Evolutionary conservation across 2,113 vertebrate genomes (phyloP), one percentile per base, ranked within the genome.

Genomic region (Alethe castanea): DNA sequence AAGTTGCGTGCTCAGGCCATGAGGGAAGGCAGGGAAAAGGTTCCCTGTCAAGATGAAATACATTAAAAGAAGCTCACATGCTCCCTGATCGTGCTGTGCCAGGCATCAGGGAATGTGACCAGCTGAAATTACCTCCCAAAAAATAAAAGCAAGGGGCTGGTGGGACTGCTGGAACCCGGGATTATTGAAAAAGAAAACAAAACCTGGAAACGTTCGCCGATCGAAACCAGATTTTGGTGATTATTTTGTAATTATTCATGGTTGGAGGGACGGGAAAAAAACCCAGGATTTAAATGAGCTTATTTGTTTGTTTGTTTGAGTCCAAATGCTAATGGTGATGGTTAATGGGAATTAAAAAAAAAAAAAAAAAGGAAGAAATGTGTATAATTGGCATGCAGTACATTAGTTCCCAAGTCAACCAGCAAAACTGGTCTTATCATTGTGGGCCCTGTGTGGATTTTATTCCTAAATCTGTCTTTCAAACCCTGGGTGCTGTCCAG

Each of bases 151-250:
- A 26, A 53, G 24, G 19, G 9, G 50, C 23, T 36, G 45, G 52
- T 44, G 50, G 40, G 23, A 20, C 70, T 61, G 59, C 29, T 90
- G 78, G 91, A 86, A 94, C 42, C 36, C 31, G 2, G 52, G 53
- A 69, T 71, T 69, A 64, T 61, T 87, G 74, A n/a, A 74, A 72
- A 91, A 89, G 60, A 86, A 92, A 94, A 91, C 42, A 92, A 87
- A 91, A 92, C 59, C 84, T 94, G 95, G 45, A 73, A 74, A 38
- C 45, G 11, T 91, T 92, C 33, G 24, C 54, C 14, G 1, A 90
- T 54, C 4, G 12, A 87, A 94, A 84, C 31, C 81, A 88, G 92
- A 81, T 77, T 91, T 56, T 12, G 52, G 76, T 62, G 61, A 66
- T 66, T 88, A 76, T 54, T 57, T 80, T 42, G 16, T 59, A 80